Conservation (phyloP, 2,113 vertebrate genomes). For the Pyrgilauda ruficollis region DNA sequence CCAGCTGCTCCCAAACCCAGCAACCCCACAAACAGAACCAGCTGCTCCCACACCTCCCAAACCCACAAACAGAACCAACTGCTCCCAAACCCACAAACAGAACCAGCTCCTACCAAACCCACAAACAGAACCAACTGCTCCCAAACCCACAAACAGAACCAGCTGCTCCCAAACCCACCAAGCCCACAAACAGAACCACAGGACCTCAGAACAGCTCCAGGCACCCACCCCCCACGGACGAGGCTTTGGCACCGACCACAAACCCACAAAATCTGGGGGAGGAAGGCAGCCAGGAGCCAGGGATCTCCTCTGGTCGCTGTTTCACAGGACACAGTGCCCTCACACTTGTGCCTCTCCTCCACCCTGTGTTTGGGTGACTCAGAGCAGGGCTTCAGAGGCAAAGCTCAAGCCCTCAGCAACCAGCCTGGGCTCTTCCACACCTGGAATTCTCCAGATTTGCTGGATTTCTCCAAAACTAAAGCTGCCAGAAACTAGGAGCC, state of each 20-base stretch:
- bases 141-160: no score
- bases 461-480: no score
- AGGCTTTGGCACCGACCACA: not conserved
- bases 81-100: no score
- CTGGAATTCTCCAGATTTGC: no score
- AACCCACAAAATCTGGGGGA: not conserved
- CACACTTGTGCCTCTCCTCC: not conserved
- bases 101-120: no score
- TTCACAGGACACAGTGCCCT: not conserved
- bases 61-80: no score
- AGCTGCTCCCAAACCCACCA: no score
- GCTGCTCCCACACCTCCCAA: no score
- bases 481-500: no score
- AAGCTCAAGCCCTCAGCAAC: not conserved
- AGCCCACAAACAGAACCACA: not conserved
- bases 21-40: not conserved
- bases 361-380: no score
- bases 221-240: rapidly evolving
- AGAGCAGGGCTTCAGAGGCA: not conserved
- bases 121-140: no score
- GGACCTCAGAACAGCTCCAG: not conserved
- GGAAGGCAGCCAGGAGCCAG: not conserved
- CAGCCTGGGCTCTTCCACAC: not conserved
- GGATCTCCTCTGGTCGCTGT: not conserved
- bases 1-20: not conserved